Conservation (phyloP, 2,797 vertebrate species). For the Jordanella pulchra region DNA sequence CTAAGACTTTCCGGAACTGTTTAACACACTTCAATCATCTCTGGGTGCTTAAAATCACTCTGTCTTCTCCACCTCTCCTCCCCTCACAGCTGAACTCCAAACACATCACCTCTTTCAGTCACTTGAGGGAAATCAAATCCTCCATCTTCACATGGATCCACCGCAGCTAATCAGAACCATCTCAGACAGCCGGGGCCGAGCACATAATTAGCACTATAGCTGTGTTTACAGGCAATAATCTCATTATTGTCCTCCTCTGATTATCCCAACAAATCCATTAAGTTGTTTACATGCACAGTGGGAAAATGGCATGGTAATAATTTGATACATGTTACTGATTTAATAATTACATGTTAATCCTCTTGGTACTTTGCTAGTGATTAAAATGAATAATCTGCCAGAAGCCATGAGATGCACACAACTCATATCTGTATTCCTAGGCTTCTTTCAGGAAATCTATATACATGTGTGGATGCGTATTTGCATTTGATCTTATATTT, state of each 20-base stretch:
- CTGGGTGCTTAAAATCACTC: conserved; percentile 32
- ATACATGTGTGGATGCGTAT: not conserved
- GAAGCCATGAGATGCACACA: not conserved
- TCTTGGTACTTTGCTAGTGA: conserved; percentile 48
- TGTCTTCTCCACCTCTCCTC: conserved; percentile 13
- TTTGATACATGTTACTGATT: conserved; percentile 43
- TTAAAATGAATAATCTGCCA: conserved; percentile 38
- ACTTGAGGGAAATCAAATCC: conserved; percentile 54
- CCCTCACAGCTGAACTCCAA: conserved; percentile 11
- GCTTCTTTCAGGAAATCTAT: not conserved
- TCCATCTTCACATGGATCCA: conserved; percentile 39
- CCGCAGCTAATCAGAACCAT: conserved; percentile 57
- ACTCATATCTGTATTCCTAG: not conserved
- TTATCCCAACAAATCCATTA: conserved; percentile 61
- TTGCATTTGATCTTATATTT: not conserved
- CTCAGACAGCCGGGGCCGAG: conserved; percentile 48
- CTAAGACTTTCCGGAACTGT: conserved; percentile 25
- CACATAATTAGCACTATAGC: conserved; percentile 50
- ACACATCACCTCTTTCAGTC: conserved; percentile 32
- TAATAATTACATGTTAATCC: conserved; percentile 56
- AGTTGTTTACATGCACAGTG: conserved; percentile 52
- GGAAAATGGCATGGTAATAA: conserved; percentile 26
- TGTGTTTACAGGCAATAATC: conserved; percentile 64
- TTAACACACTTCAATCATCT: conserved; percentile 52
- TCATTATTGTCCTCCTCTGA: conserved; percentile 56